These are phyloP conservation scores for Cantharis rufa DNA, from an alignment of 2,888 invertebrate genomes.

Conservation along the genomic window DNA sequence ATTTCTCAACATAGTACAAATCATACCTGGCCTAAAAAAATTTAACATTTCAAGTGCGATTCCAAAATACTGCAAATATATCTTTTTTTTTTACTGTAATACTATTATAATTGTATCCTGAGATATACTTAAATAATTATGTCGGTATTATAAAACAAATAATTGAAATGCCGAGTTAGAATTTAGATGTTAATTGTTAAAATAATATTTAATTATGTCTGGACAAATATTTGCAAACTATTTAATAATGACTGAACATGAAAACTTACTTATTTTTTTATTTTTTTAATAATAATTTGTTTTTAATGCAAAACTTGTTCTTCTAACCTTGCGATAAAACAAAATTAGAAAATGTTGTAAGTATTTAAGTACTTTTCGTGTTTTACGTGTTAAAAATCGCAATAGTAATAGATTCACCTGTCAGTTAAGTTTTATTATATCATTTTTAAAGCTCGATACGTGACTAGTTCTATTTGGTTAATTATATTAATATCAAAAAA, in stretches of 20 bases:
- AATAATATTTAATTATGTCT: neutral
- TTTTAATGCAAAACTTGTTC: constrained; percentile 1
- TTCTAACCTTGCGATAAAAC: neutral
- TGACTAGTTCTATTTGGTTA: constrained; percentile 1
- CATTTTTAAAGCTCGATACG: neutral
- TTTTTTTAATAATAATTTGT: neutral
- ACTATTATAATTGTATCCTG: no score
- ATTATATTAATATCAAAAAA: neutral
- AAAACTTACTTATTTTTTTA: neutral
- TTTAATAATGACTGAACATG: neutral
- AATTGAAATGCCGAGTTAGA: neutral
- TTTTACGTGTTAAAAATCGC: neutral
- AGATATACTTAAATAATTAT: neutral
- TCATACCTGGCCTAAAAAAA: neutral
- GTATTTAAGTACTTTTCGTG: neutral
- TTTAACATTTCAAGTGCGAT: neutral
- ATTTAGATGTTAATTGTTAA: neutral
- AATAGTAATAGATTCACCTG: neutral
- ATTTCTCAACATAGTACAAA: neutral
- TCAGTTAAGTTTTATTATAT: neutral
- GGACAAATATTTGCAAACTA: neutral
- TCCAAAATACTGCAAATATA: neutral
- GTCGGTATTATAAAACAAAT: neutral
- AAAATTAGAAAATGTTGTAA: neutral
- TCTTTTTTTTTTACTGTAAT: neutral